phyloP scores from a whole-genome alignment of 2,113 vertebrate species.

The Cinclus cinclus region DNA sequence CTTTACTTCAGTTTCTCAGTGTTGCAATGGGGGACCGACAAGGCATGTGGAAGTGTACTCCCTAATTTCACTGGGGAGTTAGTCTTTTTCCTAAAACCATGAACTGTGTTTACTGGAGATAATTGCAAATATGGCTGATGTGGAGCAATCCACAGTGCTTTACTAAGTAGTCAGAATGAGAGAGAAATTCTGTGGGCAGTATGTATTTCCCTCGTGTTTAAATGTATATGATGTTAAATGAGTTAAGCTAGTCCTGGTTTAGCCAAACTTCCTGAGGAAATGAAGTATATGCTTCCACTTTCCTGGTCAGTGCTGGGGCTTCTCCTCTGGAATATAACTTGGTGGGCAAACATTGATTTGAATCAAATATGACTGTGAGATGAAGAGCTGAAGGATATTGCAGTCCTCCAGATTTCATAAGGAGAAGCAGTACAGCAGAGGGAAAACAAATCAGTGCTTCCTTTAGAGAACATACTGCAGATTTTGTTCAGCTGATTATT shows the following conservation, averaged over 20 bases:
- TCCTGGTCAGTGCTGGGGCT: neutral
- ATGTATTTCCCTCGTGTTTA: neutral
- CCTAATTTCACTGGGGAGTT: neutral
- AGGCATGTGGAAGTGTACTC: neutral
- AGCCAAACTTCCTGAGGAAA: neutral
- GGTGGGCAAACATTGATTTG: neutral
- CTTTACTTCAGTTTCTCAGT: neutral
- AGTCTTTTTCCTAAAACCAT: neutral
- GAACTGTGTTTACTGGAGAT: neutral
- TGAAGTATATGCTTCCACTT: neutral
- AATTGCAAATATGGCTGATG: neutral
- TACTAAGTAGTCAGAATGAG: neutral
- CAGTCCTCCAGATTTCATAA: neutral
- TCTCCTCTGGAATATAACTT: neutral
- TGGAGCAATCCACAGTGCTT: neutral
- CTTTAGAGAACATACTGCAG: neutral
- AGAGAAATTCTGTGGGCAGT: neutral
- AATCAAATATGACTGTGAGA: slow-evolving; percentile 27
- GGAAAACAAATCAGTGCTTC: neutral
- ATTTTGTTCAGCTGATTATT: neutral
- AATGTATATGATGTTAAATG: neutral
- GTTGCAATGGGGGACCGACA: neutral
- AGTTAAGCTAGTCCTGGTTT: neutral
- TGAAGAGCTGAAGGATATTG: neutral
- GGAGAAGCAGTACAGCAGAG: neutral